phyloP scores from a whole-genome alignment of 2,113 vertebrate genomes.

The Dasyornis broadbenti region DNA sequence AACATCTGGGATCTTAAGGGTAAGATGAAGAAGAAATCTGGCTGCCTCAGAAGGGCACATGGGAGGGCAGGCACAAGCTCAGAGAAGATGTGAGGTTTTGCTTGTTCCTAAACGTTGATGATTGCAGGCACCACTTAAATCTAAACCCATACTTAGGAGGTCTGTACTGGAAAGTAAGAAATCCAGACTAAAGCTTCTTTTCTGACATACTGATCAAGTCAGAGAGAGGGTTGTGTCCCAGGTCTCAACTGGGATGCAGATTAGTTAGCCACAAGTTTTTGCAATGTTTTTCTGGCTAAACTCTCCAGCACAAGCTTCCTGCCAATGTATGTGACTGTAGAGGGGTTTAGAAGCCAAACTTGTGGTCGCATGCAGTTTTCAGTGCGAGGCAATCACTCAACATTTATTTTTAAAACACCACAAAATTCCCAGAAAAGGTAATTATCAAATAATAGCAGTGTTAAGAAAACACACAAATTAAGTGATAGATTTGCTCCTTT shows the following conservation, averaged over 20 bases:
- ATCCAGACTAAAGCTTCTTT: background rate
- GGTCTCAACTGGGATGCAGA: background rate
- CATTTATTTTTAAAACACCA: background rate
- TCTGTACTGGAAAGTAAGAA: background rate
- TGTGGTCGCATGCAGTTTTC: background rate
- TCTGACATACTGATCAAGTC: background rate
- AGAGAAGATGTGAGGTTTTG: background rate
- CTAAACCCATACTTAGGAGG: background rate
- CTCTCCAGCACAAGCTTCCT: background rate
- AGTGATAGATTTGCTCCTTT: background rate
- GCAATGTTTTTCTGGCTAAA: background rate
- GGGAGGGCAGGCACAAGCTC: background rate
- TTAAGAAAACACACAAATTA: background rate
- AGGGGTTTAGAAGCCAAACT: background rate
- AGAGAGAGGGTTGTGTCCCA: background rate
- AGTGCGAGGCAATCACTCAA: background rate
- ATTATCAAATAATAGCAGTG: background rate
- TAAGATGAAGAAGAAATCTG: background rate
- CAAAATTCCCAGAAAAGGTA: background rate
- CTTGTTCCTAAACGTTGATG: background rate
- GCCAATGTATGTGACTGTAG: background rate
- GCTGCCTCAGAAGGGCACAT: background rate
- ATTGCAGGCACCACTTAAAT: background rate
- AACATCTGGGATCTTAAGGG: background rate
- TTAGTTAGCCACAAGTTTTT: background rate